These are phyloP conservation scores for Metacarcinus magister DNA, from an alignment of 2,888 invertebrate genomes.

Conservation along the genomic window DNA sequence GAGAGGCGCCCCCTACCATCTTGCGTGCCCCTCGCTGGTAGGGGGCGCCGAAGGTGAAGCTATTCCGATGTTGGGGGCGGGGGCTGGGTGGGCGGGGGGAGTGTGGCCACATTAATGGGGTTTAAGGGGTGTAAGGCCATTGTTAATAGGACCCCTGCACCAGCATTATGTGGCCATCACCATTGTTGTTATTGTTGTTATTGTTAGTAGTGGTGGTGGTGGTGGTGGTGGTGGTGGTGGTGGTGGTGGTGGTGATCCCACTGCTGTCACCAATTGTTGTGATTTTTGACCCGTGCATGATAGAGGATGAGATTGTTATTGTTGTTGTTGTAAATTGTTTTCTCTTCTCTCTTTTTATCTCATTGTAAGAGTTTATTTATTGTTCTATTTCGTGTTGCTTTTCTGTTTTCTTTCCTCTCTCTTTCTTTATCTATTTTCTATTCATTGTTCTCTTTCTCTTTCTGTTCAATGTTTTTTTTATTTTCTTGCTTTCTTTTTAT, in stretches of 20 bases:
- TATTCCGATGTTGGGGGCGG: background rate
- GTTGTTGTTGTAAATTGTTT: slow-evolving; percentile 18
- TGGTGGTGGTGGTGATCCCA: background rate
- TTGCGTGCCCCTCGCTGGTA: slow-evolving; percentile 7
- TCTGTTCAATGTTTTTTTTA: background rate
- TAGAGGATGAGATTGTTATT: background rate
- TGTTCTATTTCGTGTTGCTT: background rate
- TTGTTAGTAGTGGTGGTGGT: too few relatives aligned
- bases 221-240: too few relatives aligned
- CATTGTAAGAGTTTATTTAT: background rate
- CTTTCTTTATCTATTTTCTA: background rate
- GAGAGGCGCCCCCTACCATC: slow-evolving; percentile 69
- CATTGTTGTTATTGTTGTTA: background rate
- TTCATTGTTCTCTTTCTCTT: background rate
- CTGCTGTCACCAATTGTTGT: background rate
- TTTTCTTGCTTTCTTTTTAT: background rate
- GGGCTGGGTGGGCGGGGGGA: background rate
- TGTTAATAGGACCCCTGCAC: background rate
- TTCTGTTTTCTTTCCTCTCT: background rate
- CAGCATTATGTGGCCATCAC: background rate
- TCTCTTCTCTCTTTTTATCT: background rate
- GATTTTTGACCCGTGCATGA: background rate
- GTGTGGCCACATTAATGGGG: slow-evolving; percentile 7
- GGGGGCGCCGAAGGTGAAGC: background rate
- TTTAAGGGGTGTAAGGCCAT: background rate